Evolutionary conservation across 2,888 invertebrate genomes (phyloP), one percentile per base, ranked within the genome.

Genomic region (Xylota sylvarum): DNA sequence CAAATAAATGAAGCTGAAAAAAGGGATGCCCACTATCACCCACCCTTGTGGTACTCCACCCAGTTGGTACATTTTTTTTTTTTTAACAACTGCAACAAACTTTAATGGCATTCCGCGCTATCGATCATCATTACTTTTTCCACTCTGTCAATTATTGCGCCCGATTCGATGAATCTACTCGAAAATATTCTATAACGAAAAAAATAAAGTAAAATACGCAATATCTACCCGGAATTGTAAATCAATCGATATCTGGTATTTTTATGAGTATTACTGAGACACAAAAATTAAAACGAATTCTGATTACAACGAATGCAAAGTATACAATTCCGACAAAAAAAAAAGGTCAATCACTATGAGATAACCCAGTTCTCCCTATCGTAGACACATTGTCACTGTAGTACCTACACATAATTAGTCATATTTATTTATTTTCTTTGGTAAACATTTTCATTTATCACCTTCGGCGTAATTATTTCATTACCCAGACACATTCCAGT

Each of bases 341-440:
- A 84, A 85, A 85, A 76, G 76, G 85, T 81, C 85, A 85, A 72
- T 81, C 76, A 65, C 32, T 72, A 67, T 19, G 58, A 52, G 80
- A 85, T 85, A 85, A 85, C 80, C 85, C 48, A 85, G 67, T 85
- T 81, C 27, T 81, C 32, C 43, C 17, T 9, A 48, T 48, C 46
- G 35, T 74, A 52, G n/a, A 56, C n/a, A 23, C 35, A 73, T 12
- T 60, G 30, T 23, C 43, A 72, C 19, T 35, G 43, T 48, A 52
- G n/a, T 17, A 23, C 23, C n/a, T n/a, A n/a, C n/a, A n/a, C n/a
- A n/a, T n/a, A n/a, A 12, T 55, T 35, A 62, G 40, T 55, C 60
- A 67, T 65, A 52, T 55, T 19, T 35, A 1, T 35, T 6, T 30
- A 14, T 27, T 9, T 58, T 37, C 9, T 12, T 37, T 17, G 9